These are phyloP conservation scores for Smutsia temminckii DNA, from an alignment of 2,797 vertebrate genomes.

Conservation along the genomic window DNA sequence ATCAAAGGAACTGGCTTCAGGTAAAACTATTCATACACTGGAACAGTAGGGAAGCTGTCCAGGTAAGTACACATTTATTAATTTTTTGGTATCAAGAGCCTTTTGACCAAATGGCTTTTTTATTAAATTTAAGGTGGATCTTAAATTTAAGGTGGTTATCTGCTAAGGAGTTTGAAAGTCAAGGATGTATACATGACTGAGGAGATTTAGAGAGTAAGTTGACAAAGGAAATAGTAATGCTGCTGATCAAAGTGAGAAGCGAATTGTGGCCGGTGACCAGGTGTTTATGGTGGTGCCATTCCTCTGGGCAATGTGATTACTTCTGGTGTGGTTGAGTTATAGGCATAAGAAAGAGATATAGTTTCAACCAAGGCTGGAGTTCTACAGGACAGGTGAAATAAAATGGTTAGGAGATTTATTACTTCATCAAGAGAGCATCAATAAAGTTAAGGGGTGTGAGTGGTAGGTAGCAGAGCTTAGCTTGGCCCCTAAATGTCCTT, in stretches of 20 bases:
- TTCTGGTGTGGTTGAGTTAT: accelerated
- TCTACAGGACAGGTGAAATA: neutral
- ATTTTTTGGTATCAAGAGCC: neutral
- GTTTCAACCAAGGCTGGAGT: neutral
- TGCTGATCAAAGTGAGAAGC: neutral
- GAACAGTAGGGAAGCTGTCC: neutral
- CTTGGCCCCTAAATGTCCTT: neutral
- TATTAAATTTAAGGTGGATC: neutral
- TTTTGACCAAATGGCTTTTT: neutral
- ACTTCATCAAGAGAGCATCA: neutral
- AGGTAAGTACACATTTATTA: neutral
- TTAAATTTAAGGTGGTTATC: neutral
- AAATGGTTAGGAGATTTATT: neutral
- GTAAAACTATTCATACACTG: neutral
- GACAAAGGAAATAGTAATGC: neutral
- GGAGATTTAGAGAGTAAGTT: neutral
- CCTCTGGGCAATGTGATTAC: no score
- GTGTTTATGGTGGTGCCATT: neutral
- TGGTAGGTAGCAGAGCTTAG: neutral
- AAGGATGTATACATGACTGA: neutral
- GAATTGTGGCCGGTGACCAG: neutral
- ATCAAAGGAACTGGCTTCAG: neutral
- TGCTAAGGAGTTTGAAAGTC: neutral
- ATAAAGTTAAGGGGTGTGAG: neutral
- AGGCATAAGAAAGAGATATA: neutral